Evolutionary conservation across 1,140 invertebrate species (phyloP).

Genomic region (Zaprionus gabonicus): DNA sequence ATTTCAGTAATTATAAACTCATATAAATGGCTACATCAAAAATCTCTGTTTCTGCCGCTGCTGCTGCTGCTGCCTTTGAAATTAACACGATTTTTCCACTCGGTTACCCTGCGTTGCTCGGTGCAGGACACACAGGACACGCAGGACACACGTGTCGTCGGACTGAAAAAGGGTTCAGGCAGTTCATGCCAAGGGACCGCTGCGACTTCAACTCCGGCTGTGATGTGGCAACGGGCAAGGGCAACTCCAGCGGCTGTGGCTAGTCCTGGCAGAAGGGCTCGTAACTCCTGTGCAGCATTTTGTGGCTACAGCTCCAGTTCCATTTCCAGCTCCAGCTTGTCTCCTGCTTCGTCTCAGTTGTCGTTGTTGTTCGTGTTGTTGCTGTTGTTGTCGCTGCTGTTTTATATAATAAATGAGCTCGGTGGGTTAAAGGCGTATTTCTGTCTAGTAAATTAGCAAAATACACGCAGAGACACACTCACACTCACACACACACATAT

Average conservation of each 20-base stretch:
- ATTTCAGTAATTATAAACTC: constrained; percentile 84
- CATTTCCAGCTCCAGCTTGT: constrained; percentile 18
- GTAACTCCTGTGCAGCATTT: constrained; percentile 49
- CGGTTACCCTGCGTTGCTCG: constrained; percentile 54
- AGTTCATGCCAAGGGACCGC: constrained; percentile 22
- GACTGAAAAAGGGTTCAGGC: constrained; percentile 42
- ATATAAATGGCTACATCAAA: constrained; percentile 77
- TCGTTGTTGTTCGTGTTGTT: constrained; percentile 23
- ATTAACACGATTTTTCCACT: constrained; percentile 79
- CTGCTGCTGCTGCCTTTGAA: constrained; percentile 47
- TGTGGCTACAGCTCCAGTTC: constrained; percentile 19
- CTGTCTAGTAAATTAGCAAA: constrained; percentile 84
- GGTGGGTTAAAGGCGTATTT: constrained; percentile 84
- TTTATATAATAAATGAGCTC: constrained; percentile 84
- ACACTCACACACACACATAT: constrained; percentile 8
- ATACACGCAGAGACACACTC: constrained; percentile 72
- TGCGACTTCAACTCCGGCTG: not conserved
- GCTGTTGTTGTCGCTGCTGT: constrained; percentile 37
- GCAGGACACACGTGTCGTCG: constrained; percentile 40
- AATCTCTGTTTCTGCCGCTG: constrained; percentile 50
- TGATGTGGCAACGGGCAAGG: not conserved
- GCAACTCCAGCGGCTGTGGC: constrained; percentile 22
- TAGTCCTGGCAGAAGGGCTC: constrained; percentile 36
- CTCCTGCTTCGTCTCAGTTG: constrained; percentile 23
- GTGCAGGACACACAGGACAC: constrained; percentile 7